Conservation (phyloP, 2,797 vertebrate genomes). For the Tapera naevia region DNA sequence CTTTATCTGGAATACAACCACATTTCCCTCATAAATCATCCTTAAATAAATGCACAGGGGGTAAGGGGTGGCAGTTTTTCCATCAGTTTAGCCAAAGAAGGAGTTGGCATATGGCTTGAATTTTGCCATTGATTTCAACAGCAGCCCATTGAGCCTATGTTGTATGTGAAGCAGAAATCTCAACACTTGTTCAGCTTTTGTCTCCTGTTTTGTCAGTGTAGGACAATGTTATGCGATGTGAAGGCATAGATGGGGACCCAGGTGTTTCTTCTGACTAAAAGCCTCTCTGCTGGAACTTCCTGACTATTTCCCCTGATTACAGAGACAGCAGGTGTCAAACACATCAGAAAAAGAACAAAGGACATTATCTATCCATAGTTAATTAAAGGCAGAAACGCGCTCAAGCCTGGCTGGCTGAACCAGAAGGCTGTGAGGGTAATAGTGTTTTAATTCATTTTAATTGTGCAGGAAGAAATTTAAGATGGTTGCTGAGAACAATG, state of each 20-base stretch:
- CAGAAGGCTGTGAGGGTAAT: not conserved
- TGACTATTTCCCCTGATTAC: conserved; percentile 62
- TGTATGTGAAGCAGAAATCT: not conserved
- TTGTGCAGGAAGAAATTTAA: not conserved
- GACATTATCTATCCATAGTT: conserved; percentile 61
- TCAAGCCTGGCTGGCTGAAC: conserved; percentile 33
- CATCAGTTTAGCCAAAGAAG: not conserved
- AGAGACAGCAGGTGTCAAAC: conserved; percentile 64
- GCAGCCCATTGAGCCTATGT: not conserved
- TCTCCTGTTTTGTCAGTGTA: not conserved
- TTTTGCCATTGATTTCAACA: not conserved
- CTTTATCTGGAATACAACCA: not conserved
- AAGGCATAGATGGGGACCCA: conserved; percentile 48
- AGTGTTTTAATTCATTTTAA: conserved; percentile 47
- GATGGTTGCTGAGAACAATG: not conserved
- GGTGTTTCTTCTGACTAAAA: conserved; percentile 72
- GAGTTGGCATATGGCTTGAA: not conserved
- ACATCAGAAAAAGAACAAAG: conserved; percentile 63
- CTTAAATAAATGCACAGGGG: not conserved
- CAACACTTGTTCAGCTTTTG: not conserved
- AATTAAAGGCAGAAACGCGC: conserved; percentile 52
- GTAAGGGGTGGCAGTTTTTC: not conserved
- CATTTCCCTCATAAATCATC: not conserved
- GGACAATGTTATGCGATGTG: not conserved
- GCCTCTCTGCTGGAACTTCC: conserved; percentile 66